phyloP scores from a whole-genome alignment of 2,888 invertebrate species.

The Sclerodermus sp. region DNA sequence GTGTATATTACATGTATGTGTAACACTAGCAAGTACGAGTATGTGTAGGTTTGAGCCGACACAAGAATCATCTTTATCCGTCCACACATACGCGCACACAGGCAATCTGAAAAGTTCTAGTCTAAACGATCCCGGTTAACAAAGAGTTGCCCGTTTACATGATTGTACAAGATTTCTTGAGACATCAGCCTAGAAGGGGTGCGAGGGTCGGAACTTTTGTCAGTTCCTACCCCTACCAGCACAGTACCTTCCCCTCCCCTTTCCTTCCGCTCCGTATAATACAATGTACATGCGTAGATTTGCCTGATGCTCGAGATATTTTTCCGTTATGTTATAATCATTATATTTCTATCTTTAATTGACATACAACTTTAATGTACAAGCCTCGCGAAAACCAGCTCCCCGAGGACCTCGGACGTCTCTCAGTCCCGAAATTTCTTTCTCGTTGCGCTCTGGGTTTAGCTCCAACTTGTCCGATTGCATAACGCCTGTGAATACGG shows the following conservation, averaged over 20 bases:
- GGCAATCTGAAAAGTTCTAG: slow-evolving; percentile 9
- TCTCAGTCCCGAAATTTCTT: background rate
- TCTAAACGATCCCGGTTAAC: background rate
- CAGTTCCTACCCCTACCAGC: too few species aligned
- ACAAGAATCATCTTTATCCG: slow-evolving; percentile 7
- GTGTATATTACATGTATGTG: background rate
- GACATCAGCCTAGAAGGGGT: too few species aligned
- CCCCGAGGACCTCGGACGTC: slow-evolving; percentile 9
- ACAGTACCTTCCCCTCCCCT: too few species aligned
- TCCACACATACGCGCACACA: slow-evolving; percentile 18
- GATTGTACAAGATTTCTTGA: slow-evolving; percentile 2
- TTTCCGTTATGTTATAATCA: too few species aligned
- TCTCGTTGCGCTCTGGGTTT: background rate
- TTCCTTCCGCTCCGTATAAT: too few species aligned
- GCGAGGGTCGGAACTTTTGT: too few species aligned
- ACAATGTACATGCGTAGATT: background rate
- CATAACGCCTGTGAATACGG: too few species aligned
- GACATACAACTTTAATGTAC: slow-evolving; percentile 26
- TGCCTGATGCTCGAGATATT: background rate
- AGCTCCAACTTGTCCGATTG: too few species aligned
- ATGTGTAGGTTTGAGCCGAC: slow-evolving; percentile 25
- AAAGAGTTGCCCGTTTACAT: background rate
- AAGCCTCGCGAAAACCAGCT: slow-evolving; percentile 23
- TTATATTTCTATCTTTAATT: slow-evolving; percentile 29
- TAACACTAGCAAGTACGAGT: slow-evolving; percentile 14